Evolutionary conservation across 64 coral and sea anemone species (phyloP).

Genomic region (Stichodactyla mertensii): DNA sequence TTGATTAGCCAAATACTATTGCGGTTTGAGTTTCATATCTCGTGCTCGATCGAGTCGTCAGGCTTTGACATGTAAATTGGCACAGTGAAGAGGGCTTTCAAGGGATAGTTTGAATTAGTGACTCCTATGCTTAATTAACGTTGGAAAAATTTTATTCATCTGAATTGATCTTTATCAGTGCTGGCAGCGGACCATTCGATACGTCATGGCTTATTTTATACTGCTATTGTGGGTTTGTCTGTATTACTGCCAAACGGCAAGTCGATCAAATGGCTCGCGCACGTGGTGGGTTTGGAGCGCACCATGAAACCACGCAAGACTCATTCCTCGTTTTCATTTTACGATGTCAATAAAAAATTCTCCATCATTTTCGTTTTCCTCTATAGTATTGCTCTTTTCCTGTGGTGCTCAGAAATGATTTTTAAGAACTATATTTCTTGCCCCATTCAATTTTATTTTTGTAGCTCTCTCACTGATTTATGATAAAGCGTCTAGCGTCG

Average conservation of each 20-base stretch:
- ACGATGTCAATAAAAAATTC: not conserved
- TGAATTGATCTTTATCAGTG: conserved; percentile 15
- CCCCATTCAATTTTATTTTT: too few relatives aligned
- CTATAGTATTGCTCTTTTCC: not conserved
- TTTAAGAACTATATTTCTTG: too few relatives aligned
- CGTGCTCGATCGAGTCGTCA: conserved; percentile 1
- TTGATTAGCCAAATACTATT: conserved; percentile 4
- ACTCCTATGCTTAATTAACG: conserved; percentile 17
- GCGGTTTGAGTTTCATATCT: conserved; percentile 1
- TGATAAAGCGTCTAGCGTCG: too few relatives aligned
- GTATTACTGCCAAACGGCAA: not conserved
- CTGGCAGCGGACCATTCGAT: conserved; percentile 1
- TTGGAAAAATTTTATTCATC: conserved; percentile 15
- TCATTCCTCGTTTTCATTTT: not conserved
- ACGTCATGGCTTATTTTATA: not conserved
- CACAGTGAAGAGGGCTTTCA: not conserved
- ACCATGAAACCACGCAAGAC: not conserved
- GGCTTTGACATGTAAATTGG: not conserved
- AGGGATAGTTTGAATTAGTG: not conserved
- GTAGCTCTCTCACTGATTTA: too few relatives aligned
- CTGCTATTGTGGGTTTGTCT: not conserved
- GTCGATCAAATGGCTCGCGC: not conserved
- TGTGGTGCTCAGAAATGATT: too few relatives aligned
- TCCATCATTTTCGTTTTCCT: not conserved
- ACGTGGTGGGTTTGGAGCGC: not conserved